These are phyloP conservation scores for Drosophila prolongata DNA, from an alignment of 2,888 invertebrate species.

Conservation along the genomic window DNA sequence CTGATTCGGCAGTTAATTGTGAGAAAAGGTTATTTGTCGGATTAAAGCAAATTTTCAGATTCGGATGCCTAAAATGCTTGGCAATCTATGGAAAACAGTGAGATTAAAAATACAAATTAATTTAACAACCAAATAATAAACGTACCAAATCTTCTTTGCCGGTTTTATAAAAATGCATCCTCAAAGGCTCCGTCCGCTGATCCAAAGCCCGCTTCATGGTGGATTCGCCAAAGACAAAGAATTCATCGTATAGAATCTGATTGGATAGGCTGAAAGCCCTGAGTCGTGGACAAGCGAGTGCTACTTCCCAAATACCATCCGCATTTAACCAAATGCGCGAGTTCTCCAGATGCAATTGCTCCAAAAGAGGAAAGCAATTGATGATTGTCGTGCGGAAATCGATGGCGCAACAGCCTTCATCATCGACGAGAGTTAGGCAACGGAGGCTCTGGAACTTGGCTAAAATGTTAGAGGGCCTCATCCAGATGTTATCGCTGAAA, in stretches of 20 bases:
- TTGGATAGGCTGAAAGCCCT: conserved; percentile 7
- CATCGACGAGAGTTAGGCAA: conserved; percentile 14
- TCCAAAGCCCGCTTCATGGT: conserved; percentile 15
- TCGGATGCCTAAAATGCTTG: conserved; percentile 17
- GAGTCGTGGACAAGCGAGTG: conserved; percentile 19
- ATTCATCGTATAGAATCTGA: not conserved
- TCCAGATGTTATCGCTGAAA: conserved; percentile 21
- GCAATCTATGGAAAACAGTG: conserved; percentile 3
- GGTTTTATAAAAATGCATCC: conserved; percentile 11
- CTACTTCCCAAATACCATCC: conserved; percentile 24
- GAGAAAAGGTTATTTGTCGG: not conserved
- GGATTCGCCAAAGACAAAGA: conserved; percentile 10
- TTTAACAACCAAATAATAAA: not conserved
- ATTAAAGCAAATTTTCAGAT: conserved; percentile 13
- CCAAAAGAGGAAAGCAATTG: conserved; percentile 19
- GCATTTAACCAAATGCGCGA: conserved; percentile 21
- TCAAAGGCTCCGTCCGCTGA: conserved; percentile 2
- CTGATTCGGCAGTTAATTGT: conserved; percentile 11
- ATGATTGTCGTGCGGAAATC: conserved; percentile 1
- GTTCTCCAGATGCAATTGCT: conserved; percentile 29
- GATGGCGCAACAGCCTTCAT: conserved; percentile 24
- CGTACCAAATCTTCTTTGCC: conserved; percentile 15
- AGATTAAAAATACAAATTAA: not conserved
- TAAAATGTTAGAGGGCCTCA: not conserved
- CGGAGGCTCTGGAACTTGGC: conserved; percentile 5